A percentile compares a stretch with the other conserved stretches of the same genome.
These are phyloP conservation scores for Vespertilio murinus DNA, from an alignment of 2,797 vertebrate species.

Conservation along the genomic window DNA sequence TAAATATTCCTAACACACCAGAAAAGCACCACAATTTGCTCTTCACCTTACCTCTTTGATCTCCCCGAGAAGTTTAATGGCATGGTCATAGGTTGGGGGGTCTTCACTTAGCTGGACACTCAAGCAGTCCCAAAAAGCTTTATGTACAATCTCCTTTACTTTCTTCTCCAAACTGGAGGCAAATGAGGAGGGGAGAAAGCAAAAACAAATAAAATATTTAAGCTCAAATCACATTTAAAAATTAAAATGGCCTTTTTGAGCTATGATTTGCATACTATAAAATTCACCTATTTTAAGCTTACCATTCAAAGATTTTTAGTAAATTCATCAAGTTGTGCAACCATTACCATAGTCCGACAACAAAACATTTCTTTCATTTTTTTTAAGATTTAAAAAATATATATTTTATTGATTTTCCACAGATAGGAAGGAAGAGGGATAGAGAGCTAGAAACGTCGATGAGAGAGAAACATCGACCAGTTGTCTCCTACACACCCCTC, in stretches of 20 bases:
- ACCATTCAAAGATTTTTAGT: background rate
- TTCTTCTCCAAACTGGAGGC: conserved; percentile 91
- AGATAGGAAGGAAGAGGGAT: no score
- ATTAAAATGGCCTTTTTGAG: background rate
- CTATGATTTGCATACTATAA: background rate
- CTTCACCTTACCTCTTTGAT: conserved; percentile 93
- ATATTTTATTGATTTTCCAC: no score
- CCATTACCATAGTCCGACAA: background rate
- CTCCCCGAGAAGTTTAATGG: conserved; percentile 93
- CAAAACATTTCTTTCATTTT: background rate
- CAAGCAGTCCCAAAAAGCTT: conserved; percentile 97
- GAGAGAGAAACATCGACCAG: no score
- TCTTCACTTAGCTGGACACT: conserved; percentile 92
- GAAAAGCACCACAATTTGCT: background rate
- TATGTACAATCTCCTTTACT: conserved; percentile 96
- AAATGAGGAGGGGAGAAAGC: background rate
- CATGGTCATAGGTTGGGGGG: conserved; percentile 92
- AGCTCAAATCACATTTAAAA: conserved; percentile 33
- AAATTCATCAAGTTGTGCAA: background rate
- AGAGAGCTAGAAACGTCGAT: no score
- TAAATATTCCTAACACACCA: background rate
- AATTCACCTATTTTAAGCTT: background rate
- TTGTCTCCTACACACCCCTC: no score
- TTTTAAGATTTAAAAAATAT: no score
- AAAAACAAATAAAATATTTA: background rate